A percentile compares a stretch with the other conserved stretches of the same genome.
phyloP scores from a whole-genome alignment of 2,888 invertebrate genomes.

The Conistra vaccinii region DNA sequence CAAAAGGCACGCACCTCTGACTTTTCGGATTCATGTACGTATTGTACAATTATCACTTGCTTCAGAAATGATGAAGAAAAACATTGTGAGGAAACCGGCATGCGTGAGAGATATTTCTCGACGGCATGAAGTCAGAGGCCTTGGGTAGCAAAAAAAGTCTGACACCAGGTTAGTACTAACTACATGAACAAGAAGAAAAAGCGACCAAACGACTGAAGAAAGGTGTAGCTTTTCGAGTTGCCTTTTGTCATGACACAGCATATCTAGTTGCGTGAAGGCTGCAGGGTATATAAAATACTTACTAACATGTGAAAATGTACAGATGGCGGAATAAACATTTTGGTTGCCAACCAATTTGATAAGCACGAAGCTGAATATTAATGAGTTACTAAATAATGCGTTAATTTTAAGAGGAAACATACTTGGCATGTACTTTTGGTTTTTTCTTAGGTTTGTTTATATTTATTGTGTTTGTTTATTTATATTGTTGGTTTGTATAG shows the following conservation, averaged over 20 bases:
- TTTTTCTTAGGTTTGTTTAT: too few relatives aligned
- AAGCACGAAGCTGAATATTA: constrained; percentile 4
- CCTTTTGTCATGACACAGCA: not conserved
- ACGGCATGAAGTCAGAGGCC: too few relatives aligned
- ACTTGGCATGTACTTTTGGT: not conserved
- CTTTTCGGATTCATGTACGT: too few relatives aligned
- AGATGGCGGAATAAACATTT: constrained; percentile 1
- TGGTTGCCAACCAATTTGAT: constrained; percentile 5
- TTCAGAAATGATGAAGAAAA: too few relatives aligned
- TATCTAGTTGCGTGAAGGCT: not conserved
- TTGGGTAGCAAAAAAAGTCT: too few relatives aligned
- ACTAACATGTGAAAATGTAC: not conserved
- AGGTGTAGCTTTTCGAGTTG: not conserved
- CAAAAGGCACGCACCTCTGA: not conserved
- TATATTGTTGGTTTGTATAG: not conserved
- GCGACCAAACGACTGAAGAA: not conserved
- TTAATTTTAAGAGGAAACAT: not conserved
- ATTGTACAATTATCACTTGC: too few relatives aligned
- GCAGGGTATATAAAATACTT: not conserved
- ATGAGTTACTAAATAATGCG: not conserved
- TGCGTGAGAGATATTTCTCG: too few relatives aligned
- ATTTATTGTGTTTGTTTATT: too few relatives aligned
- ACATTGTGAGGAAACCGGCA: too few relatives aligned
- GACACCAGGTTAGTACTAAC: too few relatives aligned
- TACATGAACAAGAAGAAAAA: too few relatives aligned